These are phyloP conservation scores for Pseudomyrmex pallidus DNA, from an alignment of 1,140 invertebrate genomes.

Conservation along the genomic window DNA sequence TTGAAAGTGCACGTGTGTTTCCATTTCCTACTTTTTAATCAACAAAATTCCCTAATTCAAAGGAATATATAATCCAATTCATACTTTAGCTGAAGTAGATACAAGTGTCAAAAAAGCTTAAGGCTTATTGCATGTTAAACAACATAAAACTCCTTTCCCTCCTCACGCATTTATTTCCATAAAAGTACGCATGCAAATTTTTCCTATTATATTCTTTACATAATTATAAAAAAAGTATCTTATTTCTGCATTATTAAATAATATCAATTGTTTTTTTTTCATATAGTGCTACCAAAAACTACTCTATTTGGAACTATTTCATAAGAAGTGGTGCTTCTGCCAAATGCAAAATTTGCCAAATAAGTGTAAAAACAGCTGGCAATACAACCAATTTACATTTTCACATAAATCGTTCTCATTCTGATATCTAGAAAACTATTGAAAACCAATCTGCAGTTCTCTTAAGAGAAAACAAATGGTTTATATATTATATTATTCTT, in stretches of 20 bases:
- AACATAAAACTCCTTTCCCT: too few relatives aligned
- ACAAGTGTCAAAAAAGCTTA: too few relatives aligned
- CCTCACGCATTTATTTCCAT: too few relatives aligned
- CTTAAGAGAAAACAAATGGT: not conserved
- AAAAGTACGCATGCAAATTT: too few relatives aligned
- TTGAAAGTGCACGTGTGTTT: too few relatives aligned
- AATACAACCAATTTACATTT: constrained; percentile 10
- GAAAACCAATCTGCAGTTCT: not conserved
- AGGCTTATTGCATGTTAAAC: too few relatives aligned
- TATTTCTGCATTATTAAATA: constrained; percentile 1
- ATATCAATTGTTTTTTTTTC: not conserved
- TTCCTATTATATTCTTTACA: too few relatives aligned
- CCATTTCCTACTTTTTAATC: too few relatives aligned
- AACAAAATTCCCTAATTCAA: too few relatives aligned
- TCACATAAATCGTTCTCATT: not conserved
- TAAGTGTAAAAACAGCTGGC: not conserved
- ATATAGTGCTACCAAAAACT: not conserved
- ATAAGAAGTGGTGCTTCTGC: not conserved
- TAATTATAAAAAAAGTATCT: too few relatives aligned
- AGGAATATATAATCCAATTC: too few relatives aligned
- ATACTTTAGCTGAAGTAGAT: too few relatives aligned
- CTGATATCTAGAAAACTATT: not conserved
- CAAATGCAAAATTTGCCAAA: constrained; percentile 4
- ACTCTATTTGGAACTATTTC: not conserved
- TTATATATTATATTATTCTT: not conserved